Conservation (phyloP, 2,888 invertebrate genomes). For the Lymantria dispar region DNA sequence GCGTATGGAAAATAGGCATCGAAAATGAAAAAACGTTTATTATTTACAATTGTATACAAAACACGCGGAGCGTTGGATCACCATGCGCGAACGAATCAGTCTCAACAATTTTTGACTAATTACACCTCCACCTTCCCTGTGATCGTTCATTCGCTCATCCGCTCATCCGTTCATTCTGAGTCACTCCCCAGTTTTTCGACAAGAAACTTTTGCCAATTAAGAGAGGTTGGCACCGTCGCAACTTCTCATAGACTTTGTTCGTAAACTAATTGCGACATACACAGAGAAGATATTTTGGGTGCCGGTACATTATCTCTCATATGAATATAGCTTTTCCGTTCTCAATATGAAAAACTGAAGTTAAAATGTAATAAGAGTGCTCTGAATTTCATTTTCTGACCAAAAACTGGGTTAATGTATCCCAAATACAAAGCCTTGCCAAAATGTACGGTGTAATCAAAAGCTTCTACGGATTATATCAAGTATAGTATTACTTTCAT, state of each 20-base stretch:
- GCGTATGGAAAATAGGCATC: no score
- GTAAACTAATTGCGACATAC: constrained; percentile 51
- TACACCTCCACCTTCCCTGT: constrained; percentile 50
- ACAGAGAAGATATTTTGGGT: constrained; percentile 44
- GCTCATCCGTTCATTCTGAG: constrained; percentile 40
- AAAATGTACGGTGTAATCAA: background rate
- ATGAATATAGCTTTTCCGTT: constrained; percentile 16
- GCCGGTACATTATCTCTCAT: constrained; percentile 43
- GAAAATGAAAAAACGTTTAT: background rate
- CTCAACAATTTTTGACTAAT: constrained; percentile 57
- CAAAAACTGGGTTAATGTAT: background rate
- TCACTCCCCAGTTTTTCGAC: constrained; percentile 46
- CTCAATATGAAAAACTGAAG: constrained; percentile 15
- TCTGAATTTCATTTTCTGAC: background rate
- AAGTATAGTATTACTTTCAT: no score
- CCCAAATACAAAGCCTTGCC: background rate
- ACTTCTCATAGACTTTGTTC: constrained; percentile 50
- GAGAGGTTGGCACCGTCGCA: constrained; percentile 48
- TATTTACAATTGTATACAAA: background rate
- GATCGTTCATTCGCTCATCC: constrained; percentile 58
- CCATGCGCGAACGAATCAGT: constrained; percentile 28
- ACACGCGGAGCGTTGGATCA: background rate
- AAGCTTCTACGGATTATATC: no score
- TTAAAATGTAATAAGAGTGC: constrained; percentile 8
- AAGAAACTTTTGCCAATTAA: constrained; percentile 60